Base-by-base conservation (phyloP, 1,140 invertebrate genomes). In the Microplitis mediator region DNA sequence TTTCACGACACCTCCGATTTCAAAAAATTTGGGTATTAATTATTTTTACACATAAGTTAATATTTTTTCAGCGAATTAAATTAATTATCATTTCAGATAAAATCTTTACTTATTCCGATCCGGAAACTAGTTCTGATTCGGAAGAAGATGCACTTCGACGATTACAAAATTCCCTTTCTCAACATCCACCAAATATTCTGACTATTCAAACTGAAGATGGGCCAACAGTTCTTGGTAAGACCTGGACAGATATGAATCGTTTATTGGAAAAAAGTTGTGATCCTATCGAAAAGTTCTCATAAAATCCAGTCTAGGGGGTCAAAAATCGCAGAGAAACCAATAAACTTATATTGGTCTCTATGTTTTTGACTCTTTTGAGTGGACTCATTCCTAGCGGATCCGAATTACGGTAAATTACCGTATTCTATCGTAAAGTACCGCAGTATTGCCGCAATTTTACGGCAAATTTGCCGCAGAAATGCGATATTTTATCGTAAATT, bases 81-180 rank as follows among this genome's bases (percentile, higher is more conserved):
- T 35, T 58, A 69, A n/a, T 23, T 5, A 66, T 65, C 45, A 51
- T 75, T 69, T 13, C 66, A 87, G 84, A 81, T 6, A 86, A 87
- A 73, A 77, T 79, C 70, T 86, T 84, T 58, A 77, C 83, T 8
- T 83, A 85, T 60, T 80, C 85, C 67, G 84, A 87, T 88, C 77
- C 86, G 13, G 91, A 92, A 76, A 91, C 90, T 8, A 93, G 91
- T 64, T 93, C 91, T 32, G 92, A 94, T 84, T 93, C 92, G 35
- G 93, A 94, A 79, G 92, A 93, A 77, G 93, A 94, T 82, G 90
- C 91, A n/a, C 83, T 92, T 75, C 88, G 91, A 65, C 83, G 91
- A 71, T 82, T 92, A 75, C 75, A 76, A 54, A 88, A 89, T 63
- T 89, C 87, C n/a, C 82, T 80, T 54, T 75, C 85, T 3, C 87